Evolutionary conservation across 2,888 invertebrate species (phyloP), one percentile per base, ranked within the genome.

Genomic region (Drosophila phalerata): DNA sequence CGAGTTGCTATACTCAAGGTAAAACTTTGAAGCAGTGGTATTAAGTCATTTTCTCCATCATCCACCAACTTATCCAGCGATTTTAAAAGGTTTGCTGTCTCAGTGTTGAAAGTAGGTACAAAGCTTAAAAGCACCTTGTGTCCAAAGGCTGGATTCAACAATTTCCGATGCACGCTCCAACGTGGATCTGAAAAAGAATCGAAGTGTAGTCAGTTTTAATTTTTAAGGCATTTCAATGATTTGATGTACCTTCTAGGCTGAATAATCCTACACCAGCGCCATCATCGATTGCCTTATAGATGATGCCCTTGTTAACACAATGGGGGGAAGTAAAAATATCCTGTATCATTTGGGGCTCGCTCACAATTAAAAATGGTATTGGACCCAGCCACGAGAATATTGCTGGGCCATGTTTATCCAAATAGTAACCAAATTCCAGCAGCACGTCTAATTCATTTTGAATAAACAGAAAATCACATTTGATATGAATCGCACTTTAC

Each of bases 311-410:
- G 28, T 28, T 28, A 28, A 28, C 28, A 8, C 28, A 28, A 28
- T 28, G 28, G 8, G 28, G 28, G 1, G 28, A 28, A 28, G 28
- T 28, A 4, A 28, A 28, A 6, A 28, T 28, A 28, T 28, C 28
- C 28, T 28, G 28, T 28, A 28, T 6, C 28, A 28, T 6, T 28
- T 28, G 28, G 1, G 28, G 28, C 0, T 28, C 28, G 6, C 6
- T 28, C 28, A 28, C 28, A 6, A 28, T 28, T 1, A 28, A 28
- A 6, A 28, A 6, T 17, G n/a, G 92, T 56, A 90, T 74, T 0
- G 92, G 92, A 11, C 92, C 92, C n/a, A 91, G 73, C 91, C 92
- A 91, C 0, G 91, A 91, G 30, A 84, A 83, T n/a, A 91, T 66
- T 1, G 79, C 49, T 0, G 86, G 56, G 2, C 91, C 92, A 51